Evolutionary conservation across 2,888 invertebrate species (phyloP).

Genomic region (Adela reaumurella): DNA sequence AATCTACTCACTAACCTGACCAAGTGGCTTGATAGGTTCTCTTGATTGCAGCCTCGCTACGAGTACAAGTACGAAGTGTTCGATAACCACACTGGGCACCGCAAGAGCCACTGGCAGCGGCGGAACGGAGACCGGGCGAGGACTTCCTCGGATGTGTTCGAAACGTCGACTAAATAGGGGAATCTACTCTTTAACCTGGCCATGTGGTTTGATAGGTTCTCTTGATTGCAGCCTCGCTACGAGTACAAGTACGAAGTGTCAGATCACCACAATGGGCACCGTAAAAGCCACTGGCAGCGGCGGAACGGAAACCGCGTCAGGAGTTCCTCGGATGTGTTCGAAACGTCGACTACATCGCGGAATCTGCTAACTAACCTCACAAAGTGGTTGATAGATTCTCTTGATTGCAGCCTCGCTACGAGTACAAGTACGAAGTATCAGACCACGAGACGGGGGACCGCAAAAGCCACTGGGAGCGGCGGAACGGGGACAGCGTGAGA

Average conservation of each 20-base stretch:
- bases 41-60: conserved; percentile 20
- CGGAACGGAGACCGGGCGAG: too few species aligned
- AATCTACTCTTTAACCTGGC: too few species aligned
- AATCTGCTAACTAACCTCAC: too few species aligned
- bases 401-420: conserved; percentile 43
- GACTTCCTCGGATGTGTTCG: too few species aligned
- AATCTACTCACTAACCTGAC: too few species aligned
- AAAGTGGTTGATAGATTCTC: too few species aligned
- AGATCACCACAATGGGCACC: conserved; percentile 29
- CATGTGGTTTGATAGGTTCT: too few species aligned
- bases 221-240: conserved; percentile 20
- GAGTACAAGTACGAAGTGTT: conserved; percentile 27
- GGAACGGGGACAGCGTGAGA: conserved; percentile 48
- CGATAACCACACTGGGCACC: conserved; percentile 29
- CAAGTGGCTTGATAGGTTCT: too few species aligned
- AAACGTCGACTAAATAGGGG: neutral
- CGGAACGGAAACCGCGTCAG: too few species aligned
- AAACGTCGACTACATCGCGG: neutral
- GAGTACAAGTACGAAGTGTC: conserved; percentile 27
- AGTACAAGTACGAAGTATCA: conserved; percentile 50
- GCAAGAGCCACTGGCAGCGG: conserved; percentile 17
- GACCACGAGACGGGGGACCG: conserved; percentile 52
- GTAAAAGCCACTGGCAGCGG: conserved; percentile 17
- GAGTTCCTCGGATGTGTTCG: too few species aligned
- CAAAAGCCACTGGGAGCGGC: conserved; percentile 47